These are phyloP conservation scores for Doryteuthis pealeii DNA, from an alignment of 1,140 invertebrate genomes.

Conservation along the genomic window DNA sequence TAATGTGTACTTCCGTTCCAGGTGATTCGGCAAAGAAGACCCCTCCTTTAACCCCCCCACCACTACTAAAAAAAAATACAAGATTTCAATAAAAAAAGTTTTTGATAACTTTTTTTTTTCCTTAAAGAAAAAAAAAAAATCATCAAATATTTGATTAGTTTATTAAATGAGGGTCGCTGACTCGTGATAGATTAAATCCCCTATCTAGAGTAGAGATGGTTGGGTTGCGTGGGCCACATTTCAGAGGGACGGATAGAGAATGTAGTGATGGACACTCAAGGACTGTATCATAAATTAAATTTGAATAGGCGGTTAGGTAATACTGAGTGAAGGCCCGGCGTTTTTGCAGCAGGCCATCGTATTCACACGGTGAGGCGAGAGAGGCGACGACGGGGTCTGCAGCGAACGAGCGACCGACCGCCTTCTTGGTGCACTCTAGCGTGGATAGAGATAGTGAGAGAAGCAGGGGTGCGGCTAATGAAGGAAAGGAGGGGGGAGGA, in stretches of 20 bases:
- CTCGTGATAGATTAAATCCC: not conserved
- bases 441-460: not conserved
- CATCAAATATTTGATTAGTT: conserved; percentile 7
- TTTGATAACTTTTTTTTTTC: conserved; percentile 6
- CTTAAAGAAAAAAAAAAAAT: conserved; percentile 5
- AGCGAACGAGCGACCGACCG: not conserved
- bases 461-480: not conserved
- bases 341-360: not conserved
- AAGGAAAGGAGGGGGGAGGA: not conserved
- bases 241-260: not conserved
- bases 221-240: not conserved
- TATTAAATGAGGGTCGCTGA: not conserved
- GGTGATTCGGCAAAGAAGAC: not conserved
- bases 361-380: not conserved
- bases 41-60: too few species aligned
- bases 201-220: not conserved
- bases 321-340: not conserved
- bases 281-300: conserved; percentile 6
- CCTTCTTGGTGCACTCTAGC: not conserved
- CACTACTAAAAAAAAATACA: not conserved
- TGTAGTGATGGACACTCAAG: not conserved
- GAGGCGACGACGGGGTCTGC: not conserved
- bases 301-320: conserved; percentile 8
- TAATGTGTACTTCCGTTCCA: not conserved
- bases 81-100: not conserved